phyloP scores from a whole-genome alignment of 2,797 vertebrate species.

The Scolopax bukidnonensis region DNA sequence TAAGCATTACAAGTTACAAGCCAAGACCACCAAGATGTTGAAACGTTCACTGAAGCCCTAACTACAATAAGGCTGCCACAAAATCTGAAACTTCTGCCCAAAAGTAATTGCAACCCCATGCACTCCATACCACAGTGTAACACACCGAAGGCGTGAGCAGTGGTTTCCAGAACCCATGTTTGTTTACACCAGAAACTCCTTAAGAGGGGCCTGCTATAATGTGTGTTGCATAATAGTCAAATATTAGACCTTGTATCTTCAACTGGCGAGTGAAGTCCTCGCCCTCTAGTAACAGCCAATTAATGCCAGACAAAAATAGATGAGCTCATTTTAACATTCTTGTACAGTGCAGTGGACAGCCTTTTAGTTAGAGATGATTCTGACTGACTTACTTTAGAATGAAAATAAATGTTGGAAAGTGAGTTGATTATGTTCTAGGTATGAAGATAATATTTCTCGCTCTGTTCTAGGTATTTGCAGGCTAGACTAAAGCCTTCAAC shows the following conservation, averaged over 20 bases:
- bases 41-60: neutral
- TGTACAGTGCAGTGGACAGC: neutral
- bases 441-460: neutral
- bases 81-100: neutral
- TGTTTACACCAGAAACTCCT: neutral
- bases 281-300: neutral
- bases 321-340: neutral
- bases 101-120: neutral
- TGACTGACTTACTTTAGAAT: neutral
- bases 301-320: neutral
- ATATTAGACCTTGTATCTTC: neutral
- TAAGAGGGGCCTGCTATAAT: neutral
- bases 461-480: neutral
- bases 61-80: neutral
- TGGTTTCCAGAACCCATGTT: neutral
- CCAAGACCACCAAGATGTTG: neutral
- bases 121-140: neutral
- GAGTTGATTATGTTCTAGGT: neutral
- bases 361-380: neutral
- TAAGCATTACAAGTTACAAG: neutral
- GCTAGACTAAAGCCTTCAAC: neutral
- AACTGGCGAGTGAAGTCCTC: neutral
- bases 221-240: neutral
- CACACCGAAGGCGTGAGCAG: neutral
- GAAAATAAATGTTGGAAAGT: neutral